Percentiles rank a stretch among this genome's conserved stretches.
phyloP scores from a whole-genome alignment of 2,797 vertebrate species.

The Myotis vivesi region DNA sequence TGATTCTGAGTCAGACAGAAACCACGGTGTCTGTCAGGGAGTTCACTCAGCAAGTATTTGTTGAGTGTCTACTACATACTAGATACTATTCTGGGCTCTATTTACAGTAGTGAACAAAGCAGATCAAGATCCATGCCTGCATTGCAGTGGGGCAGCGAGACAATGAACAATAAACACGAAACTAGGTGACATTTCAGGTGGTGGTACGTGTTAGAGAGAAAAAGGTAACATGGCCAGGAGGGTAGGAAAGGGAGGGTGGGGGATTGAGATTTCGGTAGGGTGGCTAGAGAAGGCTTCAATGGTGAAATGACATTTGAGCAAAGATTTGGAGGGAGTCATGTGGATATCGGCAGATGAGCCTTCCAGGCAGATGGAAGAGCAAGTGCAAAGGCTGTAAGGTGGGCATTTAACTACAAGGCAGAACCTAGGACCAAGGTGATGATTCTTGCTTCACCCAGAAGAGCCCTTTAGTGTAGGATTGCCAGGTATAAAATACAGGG shows the following conservation, averaged over 20 bases:
- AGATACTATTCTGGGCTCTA: not conserved
- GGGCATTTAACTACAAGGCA: not conserved
- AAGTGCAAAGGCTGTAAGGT: not conserved
- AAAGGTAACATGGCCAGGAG: not conserved
- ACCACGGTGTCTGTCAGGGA: not conserved
- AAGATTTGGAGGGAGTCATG: not conserved
- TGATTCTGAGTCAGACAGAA: not conserved
- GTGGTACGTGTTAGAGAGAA: too few relatives aligned
- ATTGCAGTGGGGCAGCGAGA: not conserved
- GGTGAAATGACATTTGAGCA: not conserved
- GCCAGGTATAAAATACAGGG: not conserved
- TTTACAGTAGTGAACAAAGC: not conserved
- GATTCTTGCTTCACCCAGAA: not conserved
- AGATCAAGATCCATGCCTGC: not conserved
- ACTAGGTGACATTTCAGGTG: not conserved
- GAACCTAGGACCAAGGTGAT: not conserved
- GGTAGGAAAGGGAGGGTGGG: not conserved
- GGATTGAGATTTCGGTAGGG: not conserved
- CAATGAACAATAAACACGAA: not conserved
- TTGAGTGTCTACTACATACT: rapidly evolving
- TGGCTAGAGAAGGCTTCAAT: not conserved
- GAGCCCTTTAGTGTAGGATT: not conserved
- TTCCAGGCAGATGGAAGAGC: not conserved
- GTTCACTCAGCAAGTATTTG: not conserved
- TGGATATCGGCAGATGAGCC: not conserved